These are phyloP conservation scores for Dicrostonyx torquatus DNA, from an alignment of 2,797 vertebrate species.

Conservation along the genomic window DNA sequence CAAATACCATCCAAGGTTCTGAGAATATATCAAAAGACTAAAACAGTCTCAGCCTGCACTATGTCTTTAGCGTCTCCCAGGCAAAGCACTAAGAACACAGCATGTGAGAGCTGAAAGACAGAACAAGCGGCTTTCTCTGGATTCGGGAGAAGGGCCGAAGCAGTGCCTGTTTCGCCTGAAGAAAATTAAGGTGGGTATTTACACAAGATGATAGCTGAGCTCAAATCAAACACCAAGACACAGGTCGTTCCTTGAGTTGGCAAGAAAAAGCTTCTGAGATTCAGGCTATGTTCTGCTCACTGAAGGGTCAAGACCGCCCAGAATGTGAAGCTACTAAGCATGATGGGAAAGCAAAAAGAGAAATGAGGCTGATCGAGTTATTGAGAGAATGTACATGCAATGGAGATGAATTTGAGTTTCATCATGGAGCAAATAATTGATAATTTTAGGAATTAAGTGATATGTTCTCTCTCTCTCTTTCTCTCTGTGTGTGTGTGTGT, in stretches of 20 bases:
- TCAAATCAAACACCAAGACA: background rate
- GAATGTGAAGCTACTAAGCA: background rate
- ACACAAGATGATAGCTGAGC: background rate
- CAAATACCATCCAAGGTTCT: slow-evolving; percentile 61
- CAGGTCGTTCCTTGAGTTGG: background rate
- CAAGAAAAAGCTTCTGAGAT: background rate
- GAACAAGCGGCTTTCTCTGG: background rate
- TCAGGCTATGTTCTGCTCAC: background rate
- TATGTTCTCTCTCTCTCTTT: background rate
- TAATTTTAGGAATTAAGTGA: background rate
- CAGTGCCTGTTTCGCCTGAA: background rate
- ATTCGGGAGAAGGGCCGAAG: background rate
- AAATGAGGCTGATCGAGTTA: background rate
- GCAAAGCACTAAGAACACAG: background rate
- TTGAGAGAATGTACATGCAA: background rate
- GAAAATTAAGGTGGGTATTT: background rate
- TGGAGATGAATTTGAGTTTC: background rate
- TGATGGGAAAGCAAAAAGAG: background rate
- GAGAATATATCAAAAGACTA: slow-evolving; percentile 59
- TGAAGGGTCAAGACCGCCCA: background rate
- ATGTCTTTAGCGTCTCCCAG: slow-evolving; percentile 2
- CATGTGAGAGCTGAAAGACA: background rate
- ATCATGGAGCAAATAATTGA: background rate
- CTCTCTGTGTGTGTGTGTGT: background rate
- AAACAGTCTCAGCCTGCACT: background rate